Evolutionary conservation across 2,888 invertebrate species (phyloP).

Genomic region (Archaeoteleia sp.): DNA sequence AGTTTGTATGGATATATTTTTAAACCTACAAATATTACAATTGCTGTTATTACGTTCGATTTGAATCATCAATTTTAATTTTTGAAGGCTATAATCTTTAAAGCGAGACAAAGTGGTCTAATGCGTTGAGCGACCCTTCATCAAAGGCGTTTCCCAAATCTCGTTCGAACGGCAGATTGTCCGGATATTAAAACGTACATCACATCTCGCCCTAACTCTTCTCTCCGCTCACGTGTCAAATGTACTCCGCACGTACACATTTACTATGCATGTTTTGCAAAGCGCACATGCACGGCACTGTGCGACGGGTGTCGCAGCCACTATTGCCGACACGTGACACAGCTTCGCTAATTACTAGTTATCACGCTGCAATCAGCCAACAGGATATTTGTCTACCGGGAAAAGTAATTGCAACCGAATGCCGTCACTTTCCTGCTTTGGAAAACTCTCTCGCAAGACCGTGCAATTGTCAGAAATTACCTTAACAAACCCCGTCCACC

Average conservation of each 20-base stretch:
- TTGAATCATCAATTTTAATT: slow-evolving; percentile 3
- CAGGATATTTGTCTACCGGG: slow-evolving; percentile 58
- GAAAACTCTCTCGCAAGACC: slow-evolving; percentile 5
- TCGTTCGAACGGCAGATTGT: slow-evolving; percentile 49
- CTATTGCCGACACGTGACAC: slow-evolving; percentile 50
- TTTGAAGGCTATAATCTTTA: slow-evolving; percentile 13
- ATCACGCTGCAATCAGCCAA: slow-evolving; percentile 56
- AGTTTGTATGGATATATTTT: too few relatives aligned
- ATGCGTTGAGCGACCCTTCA: slow-evolving; percentile 21
- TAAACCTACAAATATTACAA: too few relatives aligned
- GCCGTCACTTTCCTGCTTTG: slow-evolving; percentile 14
- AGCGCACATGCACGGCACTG: slow-evolving; percentile 24
- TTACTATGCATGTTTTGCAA: slow-evolving; percentile 27
- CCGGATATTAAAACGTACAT: slow-evolving; percentile 57
- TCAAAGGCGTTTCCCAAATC: slow-evolving; percentile 30
- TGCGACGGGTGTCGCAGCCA: slow-evolving; percentile 35
- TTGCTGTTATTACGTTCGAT: not conserved
- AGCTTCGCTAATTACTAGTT: slow-evolving; percentile 56
- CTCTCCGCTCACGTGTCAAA: slow-evolving; percentile 22
- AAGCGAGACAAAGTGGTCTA: slow-evolving; percentile 24
- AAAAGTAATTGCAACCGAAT: slow-evolving; percentile 55
- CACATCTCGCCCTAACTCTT: slow-evolving; percentile 48
- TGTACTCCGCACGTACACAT: slow-evolving; percentile 28
- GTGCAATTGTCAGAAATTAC: slow-evolving; percentile 1
- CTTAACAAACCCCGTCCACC: not conserved